Evolutionary conservation across 37 sponge, comb jelly and placozoan genomes (phyloP), one percentile per base, ranked within the genome.

Genomic region (Amphimedon queenslandica): DNA sequence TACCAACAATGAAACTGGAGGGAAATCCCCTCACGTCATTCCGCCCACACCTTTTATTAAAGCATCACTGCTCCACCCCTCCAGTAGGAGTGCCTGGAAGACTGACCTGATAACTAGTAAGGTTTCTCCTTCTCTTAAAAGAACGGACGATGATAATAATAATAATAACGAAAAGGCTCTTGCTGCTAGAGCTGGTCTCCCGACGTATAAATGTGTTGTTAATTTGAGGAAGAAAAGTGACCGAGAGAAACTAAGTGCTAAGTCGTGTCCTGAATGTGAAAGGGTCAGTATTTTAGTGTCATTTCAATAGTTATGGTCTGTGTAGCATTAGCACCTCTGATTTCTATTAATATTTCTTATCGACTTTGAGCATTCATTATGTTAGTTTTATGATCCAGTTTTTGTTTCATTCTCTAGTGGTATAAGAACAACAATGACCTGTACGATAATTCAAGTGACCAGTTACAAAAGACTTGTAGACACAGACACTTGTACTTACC

Each of bases 401-500:
- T 6, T 6, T 25, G 3, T 42, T 64, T 56, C 31, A 10, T 41
- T 57, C 20, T 53, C 31, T 67, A 86, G 88, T 87, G 88, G 88
- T 81, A 63, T 63, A 58, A 33, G 20, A 63, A 37, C 16, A 64
- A 63, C 23, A 70, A 60, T 58, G 83, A 70, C 4, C 41, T 70
- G 38, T 40, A 67, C 27, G 51, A 57, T 5, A 77, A 77, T 61
- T 20, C 67, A 37, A 64, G 77, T 0, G 69, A 72, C 31, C 88
- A 72, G 36, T 36, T 77, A 47, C 38, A 63, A 37, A 53, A 72
- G 25, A 72, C 73, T 2, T 87, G 88, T n/a, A 58, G 82, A 4
- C 88, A 87, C 88, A 87, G 77, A 40, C 40, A 64, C 24, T 75
- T 81, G 36, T 60, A 87, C 78, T 73, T 43, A 0, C 81, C 73